These are phyloP conservation scores for Euspilapteryx auroguttella DNA, from an alignment of 2,888 invertebrate species.

Conservation along the genomic window DNA sequence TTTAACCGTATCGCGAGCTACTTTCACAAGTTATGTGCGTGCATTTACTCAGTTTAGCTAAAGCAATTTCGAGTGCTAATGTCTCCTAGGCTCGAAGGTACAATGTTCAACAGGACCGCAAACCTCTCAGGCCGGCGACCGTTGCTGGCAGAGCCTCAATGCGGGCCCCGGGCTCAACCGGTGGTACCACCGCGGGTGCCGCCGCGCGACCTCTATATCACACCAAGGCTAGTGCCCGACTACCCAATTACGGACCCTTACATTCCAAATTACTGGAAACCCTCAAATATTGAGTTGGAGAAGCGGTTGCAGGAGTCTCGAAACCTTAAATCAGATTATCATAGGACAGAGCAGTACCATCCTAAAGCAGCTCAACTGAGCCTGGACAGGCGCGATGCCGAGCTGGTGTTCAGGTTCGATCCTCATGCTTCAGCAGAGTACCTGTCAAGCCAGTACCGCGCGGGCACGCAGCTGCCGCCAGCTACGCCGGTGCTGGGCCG, in stretches of 20 bases:
- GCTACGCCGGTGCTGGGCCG: constrained; percentile 43
- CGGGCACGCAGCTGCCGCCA: constrained; percentile 36
- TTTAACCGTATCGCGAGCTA: too few relatives aligned
- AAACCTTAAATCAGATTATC: too few relatives aligned
- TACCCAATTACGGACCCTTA: constrained; percentile 30
- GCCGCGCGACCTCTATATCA: constrained; percentile 40
- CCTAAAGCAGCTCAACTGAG: too few relatives aligned
- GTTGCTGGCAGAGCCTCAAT: constrained; percentile 43
- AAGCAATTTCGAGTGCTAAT: too few relatives aligned
- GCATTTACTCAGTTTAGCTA: too few relatives aligned
- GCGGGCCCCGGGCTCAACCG: constrained; percentile 3
- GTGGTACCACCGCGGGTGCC: constrained; percentile 45
- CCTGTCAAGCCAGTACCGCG: constrained; percentile 40
- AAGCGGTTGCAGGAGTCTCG: constrained; percentile 39
- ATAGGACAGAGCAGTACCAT: too few relatives aligned
- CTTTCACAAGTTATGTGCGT: too few relatives aligned
- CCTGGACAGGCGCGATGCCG: constrained; percentile 46
- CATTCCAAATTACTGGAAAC: constrained; percentile 47
- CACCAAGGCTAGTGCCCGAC: constrained; percentile 26
- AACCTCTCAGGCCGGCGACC: constrained; percentile 52
- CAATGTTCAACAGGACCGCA: constrained; percentile 54
- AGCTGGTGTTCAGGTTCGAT: constrained; percentile 51
- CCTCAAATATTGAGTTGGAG: constrained; percentile 51
- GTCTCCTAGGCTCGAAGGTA: constrained; percentile 55
- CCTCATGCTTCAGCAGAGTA: constrained; percentile 47